Evolutionary conservation across 2,888 invertebrate species (phyloP).

Genomic region (Lutraria lutraria): DNA sequence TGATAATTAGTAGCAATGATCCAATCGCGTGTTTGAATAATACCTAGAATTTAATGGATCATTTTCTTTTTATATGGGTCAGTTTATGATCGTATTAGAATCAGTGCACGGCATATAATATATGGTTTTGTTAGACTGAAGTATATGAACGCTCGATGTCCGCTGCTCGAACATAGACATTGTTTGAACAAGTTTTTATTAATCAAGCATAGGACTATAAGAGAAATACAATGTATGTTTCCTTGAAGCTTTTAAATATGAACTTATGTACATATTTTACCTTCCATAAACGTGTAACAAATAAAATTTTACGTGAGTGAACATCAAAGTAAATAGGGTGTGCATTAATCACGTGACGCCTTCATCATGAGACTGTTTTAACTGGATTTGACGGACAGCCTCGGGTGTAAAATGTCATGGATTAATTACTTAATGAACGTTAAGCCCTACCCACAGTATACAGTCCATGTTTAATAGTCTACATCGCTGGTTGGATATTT

Average conservation of each 20-base stretch:
- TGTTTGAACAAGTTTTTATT: no score
- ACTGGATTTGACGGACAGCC: neutral
- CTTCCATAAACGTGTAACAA: neutral
- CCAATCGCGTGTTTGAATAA: no score
- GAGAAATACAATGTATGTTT: no score
- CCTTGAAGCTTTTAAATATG: neutral
- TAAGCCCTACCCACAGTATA: neutral
- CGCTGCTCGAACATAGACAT: no score
- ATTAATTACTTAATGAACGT: neutral
- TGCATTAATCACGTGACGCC: neutral
- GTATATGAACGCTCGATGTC: no score
- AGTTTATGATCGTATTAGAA: no score
- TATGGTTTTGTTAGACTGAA: no score
- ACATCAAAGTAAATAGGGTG: neutral
- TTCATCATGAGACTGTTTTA: neutral
- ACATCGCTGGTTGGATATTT: neutral
- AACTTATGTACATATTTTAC: neutral
- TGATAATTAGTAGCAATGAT: no score
- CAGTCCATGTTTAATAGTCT: neutral
- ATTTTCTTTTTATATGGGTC: no score
- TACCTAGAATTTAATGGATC: no score
- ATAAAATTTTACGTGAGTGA: neutral
- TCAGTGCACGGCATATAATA: no score
- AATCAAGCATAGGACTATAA: no score
- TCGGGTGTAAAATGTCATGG: neutral